Conservation (phyloP, 1,140 invertebrate genomes). For the Globodera ellingtonae region DNA sequence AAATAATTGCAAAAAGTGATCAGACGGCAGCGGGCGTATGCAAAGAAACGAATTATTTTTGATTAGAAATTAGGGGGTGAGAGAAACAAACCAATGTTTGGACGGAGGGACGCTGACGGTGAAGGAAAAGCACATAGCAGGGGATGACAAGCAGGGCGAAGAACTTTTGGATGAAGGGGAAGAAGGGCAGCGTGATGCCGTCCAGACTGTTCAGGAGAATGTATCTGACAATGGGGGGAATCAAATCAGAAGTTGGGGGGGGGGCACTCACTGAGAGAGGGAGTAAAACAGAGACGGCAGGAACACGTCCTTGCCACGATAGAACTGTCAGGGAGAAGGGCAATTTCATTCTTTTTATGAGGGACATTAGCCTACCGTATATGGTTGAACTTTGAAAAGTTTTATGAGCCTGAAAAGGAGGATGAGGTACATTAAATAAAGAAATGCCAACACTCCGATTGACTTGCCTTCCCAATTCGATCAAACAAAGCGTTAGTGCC, state of each 20-base stretch:
- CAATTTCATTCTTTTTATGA: neutral
- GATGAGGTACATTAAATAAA: neutral
- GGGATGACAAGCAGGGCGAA: conserved; percentile 68
- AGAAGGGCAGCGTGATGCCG: conserved; percentile 71
- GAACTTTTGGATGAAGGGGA: conserved; percentile 70
- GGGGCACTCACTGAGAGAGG: conserved; percentile 56
- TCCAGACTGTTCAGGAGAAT: conserved; percentile 68
- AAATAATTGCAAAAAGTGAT: too few species aligned
- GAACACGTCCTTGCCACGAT: conserved; percentile 65
- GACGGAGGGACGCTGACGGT: conserved; percentile 52
- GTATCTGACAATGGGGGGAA: conserved; percentile 52
- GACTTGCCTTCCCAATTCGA: conserved; percentile 39
- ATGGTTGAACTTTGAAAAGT: conserved; percentile 59
- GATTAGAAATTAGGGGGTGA: too few species aligned
- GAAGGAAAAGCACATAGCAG: conserved; percentile 65
- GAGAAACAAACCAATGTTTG: conserved; percentile 5
- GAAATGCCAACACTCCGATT: conserved; percentile 1
- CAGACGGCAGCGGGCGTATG: too few species aligned
- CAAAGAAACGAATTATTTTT: too few species aligned
- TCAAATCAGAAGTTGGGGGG: too few species aligned
- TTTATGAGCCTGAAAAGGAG: conserved; percentile 28
- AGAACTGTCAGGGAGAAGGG: conserved; percentile 29
- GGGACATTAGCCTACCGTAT: conserved; percentile 45
- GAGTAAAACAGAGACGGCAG: conserved; percentile 68
- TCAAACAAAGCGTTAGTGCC: conserved; percentile 39